A percentile compares a stretch with the other conserved stretches of the same genome.
These are phyloP conservation scores for Lagenorhynchus albirostris DNA, from an alignment of 2,113 vertebrate species.

Conservation along the genomic window DNA sequence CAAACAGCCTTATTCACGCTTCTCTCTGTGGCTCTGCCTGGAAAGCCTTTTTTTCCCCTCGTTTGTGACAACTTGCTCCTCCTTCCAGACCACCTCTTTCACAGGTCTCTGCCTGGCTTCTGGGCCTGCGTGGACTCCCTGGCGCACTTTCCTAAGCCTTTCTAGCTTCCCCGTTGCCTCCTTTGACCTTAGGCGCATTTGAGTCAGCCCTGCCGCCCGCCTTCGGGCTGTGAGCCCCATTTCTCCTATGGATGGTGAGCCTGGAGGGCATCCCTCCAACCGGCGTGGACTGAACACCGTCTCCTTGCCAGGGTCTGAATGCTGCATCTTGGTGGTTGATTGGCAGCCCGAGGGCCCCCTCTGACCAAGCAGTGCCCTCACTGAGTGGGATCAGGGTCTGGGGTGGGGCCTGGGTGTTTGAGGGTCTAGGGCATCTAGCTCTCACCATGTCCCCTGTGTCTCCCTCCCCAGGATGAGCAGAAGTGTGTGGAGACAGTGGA, in stretches of 20 bases:
- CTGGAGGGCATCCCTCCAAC: neutral
- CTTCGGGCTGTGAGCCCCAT: neutral
- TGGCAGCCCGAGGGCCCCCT: neutral
- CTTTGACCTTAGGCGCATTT: neutral
- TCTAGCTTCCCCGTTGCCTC: neutral
- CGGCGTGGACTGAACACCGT: neutral
- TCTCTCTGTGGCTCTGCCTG: neutral
- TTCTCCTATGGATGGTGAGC: neutral
- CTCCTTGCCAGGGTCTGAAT: neutral
- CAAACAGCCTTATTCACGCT: neutral
- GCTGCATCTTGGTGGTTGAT: neutral
- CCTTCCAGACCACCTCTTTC: neutral
- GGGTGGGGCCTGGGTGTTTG: neutral
- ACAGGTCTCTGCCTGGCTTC: neutral
- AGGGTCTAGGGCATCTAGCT: neutral
- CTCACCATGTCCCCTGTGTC: neutral
- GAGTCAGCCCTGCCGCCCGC: neutral
- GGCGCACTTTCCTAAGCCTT: neutral
- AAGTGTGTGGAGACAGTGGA: constrained; percentile 92
- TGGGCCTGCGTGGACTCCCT: neutral
- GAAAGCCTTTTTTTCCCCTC: neutral
- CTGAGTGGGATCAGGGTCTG: neutral
- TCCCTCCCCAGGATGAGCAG: constrained; percentile 87
- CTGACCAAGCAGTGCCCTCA: neutral
- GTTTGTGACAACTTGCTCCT: neutral